These are phyloP conservation scores for Mustelus asterias DNA, from an alignment of 2,113 vertebrate species.

Conservation along the genomic window DNA sequence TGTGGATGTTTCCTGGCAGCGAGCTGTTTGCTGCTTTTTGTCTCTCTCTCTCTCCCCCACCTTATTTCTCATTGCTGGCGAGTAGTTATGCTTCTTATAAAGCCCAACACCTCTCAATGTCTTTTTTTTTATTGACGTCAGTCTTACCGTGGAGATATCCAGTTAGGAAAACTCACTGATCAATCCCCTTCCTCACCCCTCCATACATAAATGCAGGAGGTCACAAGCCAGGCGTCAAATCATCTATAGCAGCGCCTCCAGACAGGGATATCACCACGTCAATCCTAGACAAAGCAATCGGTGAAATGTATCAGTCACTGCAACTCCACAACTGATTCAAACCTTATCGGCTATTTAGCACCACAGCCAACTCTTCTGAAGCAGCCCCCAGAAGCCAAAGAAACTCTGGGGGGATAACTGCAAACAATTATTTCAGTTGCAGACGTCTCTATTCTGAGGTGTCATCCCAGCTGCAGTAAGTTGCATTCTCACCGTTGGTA, in stretches of 20 bases:
- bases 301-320: neutral
- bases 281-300: neutral
- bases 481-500: neutral
- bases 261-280: neutral
- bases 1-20: neutral
- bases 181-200: neutral
- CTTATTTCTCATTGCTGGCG: neutral
- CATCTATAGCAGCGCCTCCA: neutral
- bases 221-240: neutral
- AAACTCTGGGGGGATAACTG: neutral
- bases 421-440: neutral
- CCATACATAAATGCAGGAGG: neutral
- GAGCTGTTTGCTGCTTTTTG: neutral
- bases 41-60: too few relatives aligned
- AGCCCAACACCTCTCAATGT: constrained; percentile 23
- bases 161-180: constrained; percentile 17
- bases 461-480: neutral
- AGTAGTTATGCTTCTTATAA: constrained; percentile 9
- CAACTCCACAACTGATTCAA: neutral
- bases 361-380: neutral
- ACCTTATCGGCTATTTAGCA: neutral
- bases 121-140: constrained; percentile 34
- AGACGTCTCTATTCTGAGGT: neutral
- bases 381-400: neutral
- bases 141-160: neutral